Conservation (phyloP, 35 echinoderm and acorn worm genomes). For the Ophiothrix spiculata region DNA sequence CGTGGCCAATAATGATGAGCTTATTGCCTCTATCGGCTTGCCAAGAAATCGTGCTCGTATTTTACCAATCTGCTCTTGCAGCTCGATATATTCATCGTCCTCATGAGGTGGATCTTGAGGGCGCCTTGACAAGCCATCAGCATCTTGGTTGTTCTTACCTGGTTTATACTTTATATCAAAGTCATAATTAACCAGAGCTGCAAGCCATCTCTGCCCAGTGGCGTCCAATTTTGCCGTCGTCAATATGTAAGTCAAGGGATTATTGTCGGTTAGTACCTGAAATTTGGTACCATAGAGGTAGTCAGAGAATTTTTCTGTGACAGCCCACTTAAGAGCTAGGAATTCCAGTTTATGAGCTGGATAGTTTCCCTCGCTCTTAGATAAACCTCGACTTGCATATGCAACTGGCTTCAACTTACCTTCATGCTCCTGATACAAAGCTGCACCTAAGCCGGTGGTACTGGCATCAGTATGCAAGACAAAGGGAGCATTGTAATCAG, state of each 20-base stretch:
- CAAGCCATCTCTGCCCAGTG: conserved; percentile 70
- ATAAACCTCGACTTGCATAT: conserved; percentile 51
- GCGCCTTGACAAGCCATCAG: conserved; percentile 27
- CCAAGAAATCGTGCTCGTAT: not conserved
- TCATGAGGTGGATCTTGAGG: not conserved
- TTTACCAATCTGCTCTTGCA: not conserved
- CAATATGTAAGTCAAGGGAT: conserved; percentile 64
- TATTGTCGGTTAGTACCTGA: conserved; percentile 65
- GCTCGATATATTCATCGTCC: not conserved
- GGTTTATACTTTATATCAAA: conserved; percentile 40
- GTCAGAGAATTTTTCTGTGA: conserved; percentile 34
- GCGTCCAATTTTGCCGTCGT: conserved; percentile 58
- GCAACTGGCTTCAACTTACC: conserved; percentile 40
- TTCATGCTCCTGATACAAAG: conserved; percentile 48
- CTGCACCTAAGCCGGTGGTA: conserved; percentile 43
- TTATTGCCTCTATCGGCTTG: not conserved
- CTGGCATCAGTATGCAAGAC: conserved; percentile 46
- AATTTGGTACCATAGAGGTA: conserved; percentile 6
- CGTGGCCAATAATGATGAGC: not conserved
- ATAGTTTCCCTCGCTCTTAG: conserved; percentile 47
- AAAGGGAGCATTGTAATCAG: conserved; percentile 39
- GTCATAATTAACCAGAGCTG: conserved; percentile 45
- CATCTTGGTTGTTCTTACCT: conserved; percentile 36
- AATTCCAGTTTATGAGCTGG: conserved; percentile 44
- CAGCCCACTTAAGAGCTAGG: conserved; percentile 28